A percentile compares a stretch with the other conserved stretches of the same genome.
Conservation (phyloP, 2,113 vertebrate species). For the Callopanchax toddi region DNA sequence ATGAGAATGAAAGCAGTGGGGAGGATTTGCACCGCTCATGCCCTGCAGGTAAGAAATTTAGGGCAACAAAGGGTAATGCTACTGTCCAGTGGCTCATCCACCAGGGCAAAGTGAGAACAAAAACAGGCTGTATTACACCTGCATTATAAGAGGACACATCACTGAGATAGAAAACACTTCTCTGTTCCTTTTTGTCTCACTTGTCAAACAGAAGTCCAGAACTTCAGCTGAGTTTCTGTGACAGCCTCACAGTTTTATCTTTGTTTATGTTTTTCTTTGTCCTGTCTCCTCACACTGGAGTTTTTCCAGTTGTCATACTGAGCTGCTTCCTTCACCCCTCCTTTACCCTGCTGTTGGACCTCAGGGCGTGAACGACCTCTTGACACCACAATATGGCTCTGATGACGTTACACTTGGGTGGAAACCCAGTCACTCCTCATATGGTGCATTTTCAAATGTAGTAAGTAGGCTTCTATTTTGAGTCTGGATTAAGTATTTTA, state of each 20-base stretch:
- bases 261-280: conserved; percentile 19
- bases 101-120: conserved; percentile 6
- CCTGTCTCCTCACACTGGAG: conserved; percentile 40
- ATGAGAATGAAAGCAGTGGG: conserved; percentile 9
- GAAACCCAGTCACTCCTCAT: conserved; percentile 2
- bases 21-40: conserved; percentile 11
- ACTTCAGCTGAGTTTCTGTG: background rate
- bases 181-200: conserved; percentile 14
- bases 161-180: background rate
- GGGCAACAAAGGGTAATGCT: background rate
- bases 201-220: conserved; percentile 11
- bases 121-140: background rate
- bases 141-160: background rate
- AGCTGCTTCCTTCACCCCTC: conserved; percentile 58
- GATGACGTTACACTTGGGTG: conserved; percentile 20
- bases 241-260: background rate
- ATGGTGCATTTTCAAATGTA: background rate
- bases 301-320: conserved; percentile 59
- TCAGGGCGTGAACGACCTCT: conserved; percentile 57
- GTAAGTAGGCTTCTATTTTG: too few relatives aligned
- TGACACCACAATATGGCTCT: conserved; percentile 71
- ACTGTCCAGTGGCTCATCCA: conserved; percentile 12
- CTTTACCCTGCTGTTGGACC: conserved; percentile 48
- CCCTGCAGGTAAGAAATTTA: background rate
- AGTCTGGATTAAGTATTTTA: too few relatives aligned